A percentile compares a stretch with the other conserved stretches of the same genome.
phyloP scores from a whole-genome alignment of 1,140 invertebrate species.

The Drosophila busckii region DNA sequence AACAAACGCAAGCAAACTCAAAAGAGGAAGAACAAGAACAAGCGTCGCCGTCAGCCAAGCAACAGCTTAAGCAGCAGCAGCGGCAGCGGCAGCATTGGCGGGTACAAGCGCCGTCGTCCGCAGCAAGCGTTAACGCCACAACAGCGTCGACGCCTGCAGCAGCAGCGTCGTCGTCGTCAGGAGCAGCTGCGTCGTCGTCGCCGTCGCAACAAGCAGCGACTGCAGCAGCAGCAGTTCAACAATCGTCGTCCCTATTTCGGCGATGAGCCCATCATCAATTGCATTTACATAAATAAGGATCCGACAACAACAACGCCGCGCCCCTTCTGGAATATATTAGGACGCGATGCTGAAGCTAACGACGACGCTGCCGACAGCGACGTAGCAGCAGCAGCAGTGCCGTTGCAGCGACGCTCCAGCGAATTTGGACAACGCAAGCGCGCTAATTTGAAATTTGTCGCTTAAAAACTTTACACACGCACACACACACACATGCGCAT shows the following conservation, averaged over 20 bases:
- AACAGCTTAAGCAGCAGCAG: slow-evolving; percentile 10
- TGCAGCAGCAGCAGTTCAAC: slow-evolving; percentile 10
- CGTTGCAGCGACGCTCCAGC: slow-evolving; percentile 34
- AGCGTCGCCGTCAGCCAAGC: slow-evolving; percentile 1
- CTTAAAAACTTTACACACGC: slow-evolving; percentile 13
- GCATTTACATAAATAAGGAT: slow-evolving; percentile 73
- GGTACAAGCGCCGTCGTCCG: slow-evolving; percentile 54
- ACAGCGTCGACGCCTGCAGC: slow-evolving; percentile 16
- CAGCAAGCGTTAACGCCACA: slow-evolving; percentile 18
- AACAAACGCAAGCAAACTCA: slow-evolving; percentile 15
- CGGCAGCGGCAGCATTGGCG: slow-evolving; percentile 26
- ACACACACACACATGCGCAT: not conserved
- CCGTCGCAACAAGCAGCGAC: slow-evolving; percentile 31
- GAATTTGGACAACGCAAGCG: slow-evolving; percentile 64
- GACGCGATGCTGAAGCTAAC: slow-evolving; percentile 39
- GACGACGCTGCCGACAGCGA: not conserved
- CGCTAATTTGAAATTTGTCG: slow-evolving; percentile 47
- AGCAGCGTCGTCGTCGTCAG: slow-evolving; percentile 31
- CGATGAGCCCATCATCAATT: slow-evolving; percentile 64
- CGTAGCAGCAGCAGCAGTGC: not conserved
- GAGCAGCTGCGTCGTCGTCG: slow-evolving; percentile 34
- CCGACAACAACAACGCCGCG: slow-evolving; percentile 60
- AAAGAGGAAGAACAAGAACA: not conserved
- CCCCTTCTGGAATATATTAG: slow-evolving; percentile 72
- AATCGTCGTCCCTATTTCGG: slow-evolving; percentile 42